These are phyloP conservation scores for Heliothis subflexa DNA, from an alignment of 1,140 invertebrate species.

Conservation along the genomic window DNA sequence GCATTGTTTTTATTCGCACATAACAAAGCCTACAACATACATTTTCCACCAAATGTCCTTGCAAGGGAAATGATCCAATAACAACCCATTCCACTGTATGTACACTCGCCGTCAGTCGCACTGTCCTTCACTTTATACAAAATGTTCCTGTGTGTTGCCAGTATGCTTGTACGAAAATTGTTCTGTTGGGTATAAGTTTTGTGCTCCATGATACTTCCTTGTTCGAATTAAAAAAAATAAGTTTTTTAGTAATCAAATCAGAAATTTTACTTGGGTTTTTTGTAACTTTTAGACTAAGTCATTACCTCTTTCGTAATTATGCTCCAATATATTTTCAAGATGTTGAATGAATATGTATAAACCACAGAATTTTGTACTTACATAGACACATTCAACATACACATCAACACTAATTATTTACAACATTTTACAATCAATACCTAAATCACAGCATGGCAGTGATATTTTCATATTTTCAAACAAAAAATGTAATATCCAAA, in stretches of 20 bases:
- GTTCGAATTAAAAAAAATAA: no score
- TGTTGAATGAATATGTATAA: no score
- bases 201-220: not conserved
- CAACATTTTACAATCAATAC: not conserved
- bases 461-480: not conserved
- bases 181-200: not conserved
- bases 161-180: conserved; percentile 13
- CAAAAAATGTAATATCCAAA: no score
- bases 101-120: not conserved
- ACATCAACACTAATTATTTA: not conserved
- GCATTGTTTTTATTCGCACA: not conserved
- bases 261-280: no score
- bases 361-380: not conserved
- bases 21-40: not conserved
- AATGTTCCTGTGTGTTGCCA: not conserved
- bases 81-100: conserved; percentile 12
- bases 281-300: no score
- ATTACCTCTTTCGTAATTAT: no score
- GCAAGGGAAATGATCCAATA: conserved; percentile 12
- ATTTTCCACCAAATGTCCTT: not conserved
- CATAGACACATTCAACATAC: not conserved
- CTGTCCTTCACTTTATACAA: not conserved
- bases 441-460: conserved; percentile 5
- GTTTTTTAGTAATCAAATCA: no score
- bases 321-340: no score